phyloP scores from a whole-genome alignment of 2,888 invertebrate species.

The Labia minor region DNA sequence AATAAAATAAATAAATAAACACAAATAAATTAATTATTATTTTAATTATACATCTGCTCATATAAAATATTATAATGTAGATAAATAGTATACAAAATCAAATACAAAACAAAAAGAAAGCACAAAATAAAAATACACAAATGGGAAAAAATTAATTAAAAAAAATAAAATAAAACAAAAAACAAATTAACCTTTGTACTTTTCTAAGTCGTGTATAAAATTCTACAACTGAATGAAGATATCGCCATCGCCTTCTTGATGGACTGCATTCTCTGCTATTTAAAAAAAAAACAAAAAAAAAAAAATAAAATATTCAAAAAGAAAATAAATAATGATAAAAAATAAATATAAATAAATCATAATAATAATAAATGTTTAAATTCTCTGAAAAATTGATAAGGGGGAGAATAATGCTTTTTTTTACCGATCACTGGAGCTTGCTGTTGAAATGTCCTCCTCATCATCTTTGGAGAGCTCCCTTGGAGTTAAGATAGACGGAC shows the following conservation, averaged over 20 bases:
- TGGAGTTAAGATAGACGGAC: background rate
- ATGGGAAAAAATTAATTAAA: background rate
- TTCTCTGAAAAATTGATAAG: background rate
- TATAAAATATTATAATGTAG: too few relatives aligned
- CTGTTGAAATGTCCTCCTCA: background rate
- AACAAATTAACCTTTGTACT: conserved; percentile 62
- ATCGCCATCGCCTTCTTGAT: conserved; percentile 49
- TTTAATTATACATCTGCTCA: too few relatives aligned
- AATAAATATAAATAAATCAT: too few relatives aligned
- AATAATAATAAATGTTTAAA: too few relatives aligned
- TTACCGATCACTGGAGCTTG: background rate
- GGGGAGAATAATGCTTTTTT: background rate
- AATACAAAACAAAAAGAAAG: background rate
- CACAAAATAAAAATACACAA: conserved; percentile 14
- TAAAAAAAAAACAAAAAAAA: background rate
- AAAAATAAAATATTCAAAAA: background rate
- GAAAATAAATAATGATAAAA: too few relatives aligned
- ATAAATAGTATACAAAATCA: too few relatives aligned
- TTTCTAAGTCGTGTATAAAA: conserved; percentile 80
- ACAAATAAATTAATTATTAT: too few relatives aligned
- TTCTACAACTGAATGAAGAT: conserved; percentile 78
- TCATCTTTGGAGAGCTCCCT: background rate
- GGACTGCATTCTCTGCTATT: background rate
- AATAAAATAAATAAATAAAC: too few relatives aligned
- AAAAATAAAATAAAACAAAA: background rate